Conservation (phyloP, 2,113 vertebrate species). For the Theristicus caerulescens region DNA sequence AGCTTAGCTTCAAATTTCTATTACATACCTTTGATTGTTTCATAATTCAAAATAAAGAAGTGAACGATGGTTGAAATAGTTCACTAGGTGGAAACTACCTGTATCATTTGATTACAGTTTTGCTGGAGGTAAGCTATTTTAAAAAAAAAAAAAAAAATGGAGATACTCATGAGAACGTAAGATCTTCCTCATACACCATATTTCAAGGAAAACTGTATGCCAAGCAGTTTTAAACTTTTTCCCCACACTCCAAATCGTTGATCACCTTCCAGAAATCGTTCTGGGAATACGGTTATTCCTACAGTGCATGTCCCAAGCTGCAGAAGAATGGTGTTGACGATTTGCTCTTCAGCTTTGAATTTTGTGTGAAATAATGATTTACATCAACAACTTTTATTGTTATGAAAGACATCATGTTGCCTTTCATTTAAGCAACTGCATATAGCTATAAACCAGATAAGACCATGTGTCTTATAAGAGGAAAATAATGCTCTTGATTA, state of each 20-base stretch:
- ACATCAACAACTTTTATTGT: background rate
- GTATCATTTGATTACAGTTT: background rate
- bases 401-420: background rate
- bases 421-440: background rate
- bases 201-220: background rate
- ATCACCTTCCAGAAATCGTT: background rate
- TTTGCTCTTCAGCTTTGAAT: background rate
- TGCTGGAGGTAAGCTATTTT: background rate
- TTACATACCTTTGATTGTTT: background rate
- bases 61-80: background rate
- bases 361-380: background rate
- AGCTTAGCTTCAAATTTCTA: background rate
- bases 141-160: background rate
- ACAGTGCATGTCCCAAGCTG: background rate
- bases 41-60: background rate
- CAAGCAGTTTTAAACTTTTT: background rate
- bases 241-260: background rate
- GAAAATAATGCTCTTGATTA: background rate
- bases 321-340: background rate
- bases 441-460: background rate
- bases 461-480: background rate
- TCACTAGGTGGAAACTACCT: background rate
- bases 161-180: background rate
- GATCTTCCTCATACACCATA: rapidly evolving
- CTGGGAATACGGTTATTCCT: background rate